Evolutionary conservation across 2,888 invertebrate genomes (phyloP).

Genomic region (Diadegma fenestrale): DNA sequence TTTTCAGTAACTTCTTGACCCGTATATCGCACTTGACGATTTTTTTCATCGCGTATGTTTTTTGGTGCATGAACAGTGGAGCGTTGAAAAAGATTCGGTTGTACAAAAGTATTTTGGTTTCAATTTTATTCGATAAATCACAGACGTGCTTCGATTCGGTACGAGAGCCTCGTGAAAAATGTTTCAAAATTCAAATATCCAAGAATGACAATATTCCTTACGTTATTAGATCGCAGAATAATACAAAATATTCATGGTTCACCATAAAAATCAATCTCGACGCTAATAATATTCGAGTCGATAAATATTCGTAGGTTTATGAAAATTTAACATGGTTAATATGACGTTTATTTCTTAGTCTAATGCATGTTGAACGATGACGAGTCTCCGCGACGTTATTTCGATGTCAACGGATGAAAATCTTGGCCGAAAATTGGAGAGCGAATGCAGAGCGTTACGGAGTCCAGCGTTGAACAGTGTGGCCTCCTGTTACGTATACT

Average conservation of each 20-base stretch:
- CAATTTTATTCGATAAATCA: conserved; percentile 53
- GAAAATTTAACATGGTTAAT: neutral
- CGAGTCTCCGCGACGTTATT: neutral
- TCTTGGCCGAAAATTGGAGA: conserved; percentile 11
- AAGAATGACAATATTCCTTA: conserved; percentile 18
- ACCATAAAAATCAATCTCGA: neutral
- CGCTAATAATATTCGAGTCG: neutral
- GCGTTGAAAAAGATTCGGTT: conserved; percentile 32
- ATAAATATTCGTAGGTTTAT: neutral
- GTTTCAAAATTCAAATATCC: conserved; percentile 37
- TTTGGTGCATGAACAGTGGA: conserved; percentile 20
- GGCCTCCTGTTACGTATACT: conserved; percentile 99
- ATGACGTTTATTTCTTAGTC: conserved; percentile 3
- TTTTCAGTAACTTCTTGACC: conserved; percentile 37
- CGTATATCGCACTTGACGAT: conserved; percentile 36
- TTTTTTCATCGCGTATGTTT: conserved; percentile 19
- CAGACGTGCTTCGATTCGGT: conserved; percentile 41
- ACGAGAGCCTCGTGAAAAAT: conserved; percentile 21
- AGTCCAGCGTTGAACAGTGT: conserved; percentile 89
- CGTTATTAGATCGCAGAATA: neutral
- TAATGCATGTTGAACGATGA: neutral
- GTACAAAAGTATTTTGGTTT: conserved; percentile 17
- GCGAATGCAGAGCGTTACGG: conserved; percentile 27
- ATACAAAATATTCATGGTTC: neutral
- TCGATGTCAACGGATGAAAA: neutral